Evolutionary conservation across 2,797 vertebrate species (phyloP).

Genomic region (Falco naumanni): DNA sequence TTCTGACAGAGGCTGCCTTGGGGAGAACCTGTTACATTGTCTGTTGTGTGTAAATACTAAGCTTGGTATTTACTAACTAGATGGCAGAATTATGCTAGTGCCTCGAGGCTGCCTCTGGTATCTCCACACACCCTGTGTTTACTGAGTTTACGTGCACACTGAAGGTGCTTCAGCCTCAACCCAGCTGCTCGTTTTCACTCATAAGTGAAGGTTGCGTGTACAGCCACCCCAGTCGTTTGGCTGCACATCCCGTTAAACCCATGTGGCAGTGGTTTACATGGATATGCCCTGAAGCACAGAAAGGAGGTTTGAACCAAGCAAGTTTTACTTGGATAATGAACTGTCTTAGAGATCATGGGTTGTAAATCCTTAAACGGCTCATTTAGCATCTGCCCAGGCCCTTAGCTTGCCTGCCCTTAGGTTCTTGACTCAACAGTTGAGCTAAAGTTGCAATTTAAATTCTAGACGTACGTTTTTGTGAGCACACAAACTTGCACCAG

Average conservation of each 20-base stretch:
- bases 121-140: neutral
- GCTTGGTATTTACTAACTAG: neutral
- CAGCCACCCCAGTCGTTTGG: neutral
- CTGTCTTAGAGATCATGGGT: neutral
- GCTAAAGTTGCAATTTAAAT: neutral
- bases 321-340: neutral
- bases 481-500: accelerated
- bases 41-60: neutral
- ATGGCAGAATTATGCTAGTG: neutral
- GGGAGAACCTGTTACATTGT: neutral
- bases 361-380: neutral
- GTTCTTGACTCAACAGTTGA: neutral
- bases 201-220: accelerated
- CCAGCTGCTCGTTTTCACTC: neutral
- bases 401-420: neutral
- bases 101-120: neutral
- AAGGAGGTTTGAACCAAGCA: neutral
- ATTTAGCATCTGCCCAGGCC: neutral
- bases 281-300: constrained; percentile 12
- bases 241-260: neutral
- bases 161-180: neutral
- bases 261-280: accelerated
- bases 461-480: accelerated
- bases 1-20: neutral
- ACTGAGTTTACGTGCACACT: accelerated